Evolutionary conservation across 1,140 invertebrate genomes (phyloP).

Genomic region (Ceratina japonica): DNA sequence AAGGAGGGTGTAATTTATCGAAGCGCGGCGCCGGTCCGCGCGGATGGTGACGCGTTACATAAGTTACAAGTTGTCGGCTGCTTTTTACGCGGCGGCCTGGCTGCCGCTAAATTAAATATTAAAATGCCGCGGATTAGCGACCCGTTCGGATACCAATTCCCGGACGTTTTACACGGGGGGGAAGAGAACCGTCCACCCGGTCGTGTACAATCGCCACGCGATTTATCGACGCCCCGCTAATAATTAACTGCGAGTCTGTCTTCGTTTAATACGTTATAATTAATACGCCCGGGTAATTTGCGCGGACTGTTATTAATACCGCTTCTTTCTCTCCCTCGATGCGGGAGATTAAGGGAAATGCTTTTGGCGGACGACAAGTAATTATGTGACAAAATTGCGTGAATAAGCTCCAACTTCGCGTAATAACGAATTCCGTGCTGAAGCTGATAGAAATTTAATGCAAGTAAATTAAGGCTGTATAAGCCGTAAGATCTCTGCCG

Average conservation of each 20-base stretch:
- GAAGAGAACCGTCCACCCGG: not conserved
- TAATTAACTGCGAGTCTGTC: slow-evolving; percentile 41
- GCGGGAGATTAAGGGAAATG: not conserved
- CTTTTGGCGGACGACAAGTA: not conserved
- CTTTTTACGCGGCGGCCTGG: slow-evolving; percentile 31
- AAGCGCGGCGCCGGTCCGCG: slow-evolving; percentile 11
- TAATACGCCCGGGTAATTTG: slow-evolving; percentile 18
- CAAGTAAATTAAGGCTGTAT: too few species aligned
- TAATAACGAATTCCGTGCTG: not conserved
- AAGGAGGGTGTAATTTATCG: slow-evolving; percentile 59
- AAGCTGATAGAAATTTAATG: too few species aligned
- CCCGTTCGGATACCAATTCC: slow-evolving; percentile 35
- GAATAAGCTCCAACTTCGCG: not conserved
- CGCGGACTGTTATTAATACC: slow-evolving; percentile 9
- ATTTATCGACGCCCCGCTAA: slow-evolving; percentile 51
- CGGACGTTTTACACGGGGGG: slow-evolving; percentile 32
- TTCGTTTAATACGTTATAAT: slow-evolving; percentile 30
- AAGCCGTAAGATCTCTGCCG: too few species aligned
- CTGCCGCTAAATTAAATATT: slow-evolving; percentile 57
- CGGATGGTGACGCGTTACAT: slow-evolving; percentile 52
- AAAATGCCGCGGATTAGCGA: slow-evolving; percentile 36
- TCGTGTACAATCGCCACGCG: slow-evolving; percentile 11
- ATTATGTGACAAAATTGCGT: not conserved
- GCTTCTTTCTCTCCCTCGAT: not conserved
- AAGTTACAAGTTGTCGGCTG: slow-evolving; percentile 44